A percentile compares a stretch with the other conserved stretches of the same genome.
phyloP scores from a whole-genome alignment of 2,888 invertebrate species.

The Harpalus rufipes region DNA sequence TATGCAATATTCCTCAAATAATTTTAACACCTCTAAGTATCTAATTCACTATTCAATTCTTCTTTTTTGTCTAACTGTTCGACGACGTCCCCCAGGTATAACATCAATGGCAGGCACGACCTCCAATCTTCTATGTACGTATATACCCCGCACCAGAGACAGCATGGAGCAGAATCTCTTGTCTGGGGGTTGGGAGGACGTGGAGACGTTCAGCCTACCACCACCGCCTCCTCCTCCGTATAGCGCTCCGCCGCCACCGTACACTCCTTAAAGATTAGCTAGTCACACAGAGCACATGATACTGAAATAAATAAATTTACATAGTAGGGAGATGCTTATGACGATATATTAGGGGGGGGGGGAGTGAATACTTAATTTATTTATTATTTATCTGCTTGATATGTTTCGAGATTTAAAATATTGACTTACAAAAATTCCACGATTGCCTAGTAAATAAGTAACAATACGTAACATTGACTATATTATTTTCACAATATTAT shows the following conservation, averaged over 20 bases:
- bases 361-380: no score
- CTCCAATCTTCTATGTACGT: conserved; percentile 83
- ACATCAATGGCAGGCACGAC: conserved; percentile 84
- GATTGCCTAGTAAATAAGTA: no score
- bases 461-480: no score
- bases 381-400: no score
- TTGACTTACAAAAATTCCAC: no score
- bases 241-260: conserved; percentile 79
- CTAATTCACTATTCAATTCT: no score
- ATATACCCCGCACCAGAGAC: conserved; percentile 78
- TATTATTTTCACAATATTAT: no score
- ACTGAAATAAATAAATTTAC: conserved; percentile 3
- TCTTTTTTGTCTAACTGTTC: background rate
- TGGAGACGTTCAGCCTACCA: conserved; percentile 81
- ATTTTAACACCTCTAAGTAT: no score
- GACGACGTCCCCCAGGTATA: conserved; percentile 77
- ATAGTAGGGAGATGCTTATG: background rate
- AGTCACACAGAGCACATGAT: conserved; percentile 38
- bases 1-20: no score
- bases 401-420: no score
- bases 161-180: conserved; percentile 79
- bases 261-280: conserved; percentile 77
- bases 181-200: conserved; percentile 82
- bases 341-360: no score
- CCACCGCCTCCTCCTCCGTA: conserved; percentile 80